A percentile compares a stretch with the other conserved stretches of the same genome.
Evolutionary conservation across 2,797 vertebrate genomes (phyloP).

Genomic region (Sorex maritimensis): DNA sequence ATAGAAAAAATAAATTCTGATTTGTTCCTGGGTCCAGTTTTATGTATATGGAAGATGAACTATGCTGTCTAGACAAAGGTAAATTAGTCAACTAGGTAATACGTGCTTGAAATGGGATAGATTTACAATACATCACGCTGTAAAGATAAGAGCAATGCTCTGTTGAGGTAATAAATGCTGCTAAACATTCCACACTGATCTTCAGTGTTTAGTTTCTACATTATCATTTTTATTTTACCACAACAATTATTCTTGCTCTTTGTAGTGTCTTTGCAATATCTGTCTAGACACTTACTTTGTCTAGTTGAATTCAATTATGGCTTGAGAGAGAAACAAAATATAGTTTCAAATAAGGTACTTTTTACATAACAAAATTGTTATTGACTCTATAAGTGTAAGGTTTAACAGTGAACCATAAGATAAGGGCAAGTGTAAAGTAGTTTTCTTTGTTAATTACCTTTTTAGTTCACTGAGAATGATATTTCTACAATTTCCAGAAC

Average conservation of each 20-base stretch:
- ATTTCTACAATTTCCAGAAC: neutral
- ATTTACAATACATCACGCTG: constrained; percentile 43
- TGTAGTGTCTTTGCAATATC: constrained; percentile 48
- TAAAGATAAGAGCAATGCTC: constrained; percentile 29
- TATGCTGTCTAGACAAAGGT: constrained; percentile 55
- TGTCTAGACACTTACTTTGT: constrained; percentile 30
- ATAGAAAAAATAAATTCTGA: constrained; percentile 8
- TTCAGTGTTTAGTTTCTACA: constrained; percentile 4
- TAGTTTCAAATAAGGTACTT: constrained; percentile 4
- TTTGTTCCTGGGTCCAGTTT: constrained; percentile 14
- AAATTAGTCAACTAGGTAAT: constrained; percentile 29
- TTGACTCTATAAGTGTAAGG: neutral
- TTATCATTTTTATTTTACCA: neutral
- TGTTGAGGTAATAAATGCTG: neutral
- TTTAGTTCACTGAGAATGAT: constrained; percentile 22
- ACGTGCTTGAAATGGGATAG: neutral
- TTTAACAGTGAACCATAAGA: constrained; percentile 6
- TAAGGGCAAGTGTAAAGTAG: neutral
- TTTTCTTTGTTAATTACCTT: constrained; percentile 20
- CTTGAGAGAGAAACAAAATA: neutral
- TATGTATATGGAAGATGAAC: neutral
- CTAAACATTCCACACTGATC: neutral
- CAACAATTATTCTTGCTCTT: neutral
- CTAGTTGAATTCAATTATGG: constrained; percentile 1
- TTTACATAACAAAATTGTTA: neutral